phyloP scores from a whole-genome alignment of 2,113 vertebrate species.

The Lycaon pictus region DNA sequence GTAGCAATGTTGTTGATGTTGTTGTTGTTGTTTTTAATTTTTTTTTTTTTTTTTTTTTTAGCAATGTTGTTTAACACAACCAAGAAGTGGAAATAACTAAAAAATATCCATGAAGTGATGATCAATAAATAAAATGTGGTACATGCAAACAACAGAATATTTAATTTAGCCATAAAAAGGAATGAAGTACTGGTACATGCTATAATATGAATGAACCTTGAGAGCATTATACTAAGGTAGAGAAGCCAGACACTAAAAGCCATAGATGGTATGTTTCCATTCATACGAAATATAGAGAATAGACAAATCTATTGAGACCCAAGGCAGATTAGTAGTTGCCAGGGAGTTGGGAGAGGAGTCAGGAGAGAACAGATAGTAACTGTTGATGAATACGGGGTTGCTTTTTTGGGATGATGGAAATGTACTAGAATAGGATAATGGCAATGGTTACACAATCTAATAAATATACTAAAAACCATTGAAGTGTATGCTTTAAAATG shows the following conservation, averaged over 20 bases:
- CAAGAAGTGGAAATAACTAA: background rate
- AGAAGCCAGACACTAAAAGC: background rate
- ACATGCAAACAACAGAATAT: background rate
- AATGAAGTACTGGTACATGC: background rate
- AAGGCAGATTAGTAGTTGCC: background rate
- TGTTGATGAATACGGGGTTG: too few relatives aligned
- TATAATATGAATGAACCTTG: background rate
- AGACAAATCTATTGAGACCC: background rate
- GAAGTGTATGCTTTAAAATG: background rate
- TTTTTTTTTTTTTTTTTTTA: too few relatives aligned
- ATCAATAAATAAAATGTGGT: background rate
- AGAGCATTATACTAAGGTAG: background rate
- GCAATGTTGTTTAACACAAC: background rate
- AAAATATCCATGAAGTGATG: background rate
- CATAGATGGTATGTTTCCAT: background rate
- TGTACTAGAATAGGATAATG: background rate
- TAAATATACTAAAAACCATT: background rate
- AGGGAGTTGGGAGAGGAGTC: too few relatives aligned
- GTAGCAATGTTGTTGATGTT: background rate
- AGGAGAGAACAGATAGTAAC: background rate
- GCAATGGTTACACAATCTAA: background rate
- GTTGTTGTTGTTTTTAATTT: too few relatives aligned
- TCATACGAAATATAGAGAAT: background rate
- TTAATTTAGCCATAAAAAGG: background rate
- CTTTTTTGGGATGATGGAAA: background rate